Base-by-base conservation (phyloP, 37 sponge, comb jelly and placozoan species). In the Mnemiopsis leidyi region DNA sequence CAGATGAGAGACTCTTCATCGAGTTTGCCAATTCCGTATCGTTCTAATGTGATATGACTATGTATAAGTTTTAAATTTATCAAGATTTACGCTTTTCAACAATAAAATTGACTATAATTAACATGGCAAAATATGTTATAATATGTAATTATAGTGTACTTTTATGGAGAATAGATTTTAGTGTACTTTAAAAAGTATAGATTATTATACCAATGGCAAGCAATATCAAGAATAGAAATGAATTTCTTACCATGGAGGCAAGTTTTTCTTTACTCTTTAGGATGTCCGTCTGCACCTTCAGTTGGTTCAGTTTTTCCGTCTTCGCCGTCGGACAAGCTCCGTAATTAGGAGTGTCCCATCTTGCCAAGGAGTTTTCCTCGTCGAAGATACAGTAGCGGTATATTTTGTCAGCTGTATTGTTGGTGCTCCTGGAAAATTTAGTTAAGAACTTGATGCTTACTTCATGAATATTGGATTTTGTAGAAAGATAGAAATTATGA, bases 271-370 rank as follows among this genome's bases (percentile, higher is more conserved):
- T 16, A 25, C 73, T 69, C 23, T 69, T 21, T 25, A 69, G 73
- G 29, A 69, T 25, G 24, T 69, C 73, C 9, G 29, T 69, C 73
- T 69, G 24, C 24, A 13, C 3, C 23, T 79, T 32, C 82, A 79
- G 35, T 5, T 16, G 36, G 38, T 36, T 34, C 1, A 79, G 33
- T 0, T 3, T 31, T 29, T 79, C 37, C 2, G 82, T 79, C 3
- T 79, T 79, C 1, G 82, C 82, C 7, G 82, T 79, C 26, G 82
- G 82, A 21, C 82, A 79, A 16, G 36, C 36, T 28, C 20, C 37
- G 21, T 29, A 36, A 23, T 79, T 79, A 1, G 82, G 82, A 36
- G 21, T 35, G 21, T 29, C 82, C 82, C 82, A 79, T 13, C 36
- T 34, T 1, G 82, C 82, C 7, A 20, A 3, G 82, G 7, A 36